A percentile compares a stretch with the other conserved stretches of the same genome.
Conservation (phyloP, 2,888 invertebrate genomes). For the Caenorhabditis uteleia region DNA sequence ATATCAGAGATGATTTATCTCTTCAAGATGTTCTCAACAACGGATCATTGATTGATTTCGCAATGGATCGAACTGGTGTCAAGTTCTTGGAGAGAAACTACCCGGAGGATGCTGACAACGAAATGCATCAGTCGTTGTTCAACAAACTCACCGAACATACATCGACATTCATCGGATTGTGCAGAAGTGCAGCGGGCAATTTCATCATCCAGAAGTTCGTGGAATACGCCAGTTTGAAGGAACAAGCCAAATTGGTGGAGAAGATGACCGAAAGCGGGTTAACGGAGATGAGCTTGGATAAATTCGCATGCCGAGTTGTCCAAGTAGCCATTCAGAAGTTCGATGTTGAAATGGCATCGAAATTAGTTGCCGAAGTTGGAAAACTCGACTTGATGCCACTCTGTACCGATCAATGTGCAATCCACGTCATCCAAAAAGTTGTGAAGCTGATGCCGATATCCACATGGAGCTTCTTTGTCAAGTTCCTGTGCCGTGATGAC, state of each 20-base stretch:
- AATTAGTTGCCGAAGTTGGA: constrained; percentile 1
- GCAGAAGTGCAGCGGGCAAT: constrained; percentile 43
- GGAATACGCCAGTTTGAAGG: constrained; percentile 19
- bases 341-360: constrained; percentile 1
- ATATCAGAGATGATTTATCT: constrained; percentile 10
- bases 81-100: constrained; percentile 29
- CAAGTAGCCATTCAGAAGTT: constrained; percentile 53
- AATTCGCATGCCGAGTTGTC: constrained; percentile 59
- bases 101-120: constrained; percentile 9
- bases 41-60: constrained; percentile 33
- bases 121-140: constrained; percentile 13
- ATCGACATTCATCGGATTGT: constrained; percentile 23
- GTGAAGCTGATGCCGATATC: constrained; percentile 17
- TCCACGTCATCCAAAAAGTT: constrained; percentile 55
- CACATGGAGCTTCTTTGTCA: constrained; percentile 25
- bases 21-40: constrained; percentile 24
- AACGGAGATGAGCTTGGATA: constrained; percentile 45
- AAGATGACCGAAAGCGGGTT: constrained; percentile 21
- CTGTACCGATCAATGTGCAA: constrained; percentile 54
- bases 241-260: constrained; percentile 22
- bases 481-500: constrained; percentile 16
- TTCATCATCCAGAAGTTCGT: constrained; percentile 50
- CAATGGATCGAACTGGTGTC: constrained; percentile 40
- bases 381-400: constrained; percentile 25
- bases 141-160: constrained; percentile 27